Conservation (phyloP, 2,797 vertebrate species). For the Natrix natrix region DNA sequence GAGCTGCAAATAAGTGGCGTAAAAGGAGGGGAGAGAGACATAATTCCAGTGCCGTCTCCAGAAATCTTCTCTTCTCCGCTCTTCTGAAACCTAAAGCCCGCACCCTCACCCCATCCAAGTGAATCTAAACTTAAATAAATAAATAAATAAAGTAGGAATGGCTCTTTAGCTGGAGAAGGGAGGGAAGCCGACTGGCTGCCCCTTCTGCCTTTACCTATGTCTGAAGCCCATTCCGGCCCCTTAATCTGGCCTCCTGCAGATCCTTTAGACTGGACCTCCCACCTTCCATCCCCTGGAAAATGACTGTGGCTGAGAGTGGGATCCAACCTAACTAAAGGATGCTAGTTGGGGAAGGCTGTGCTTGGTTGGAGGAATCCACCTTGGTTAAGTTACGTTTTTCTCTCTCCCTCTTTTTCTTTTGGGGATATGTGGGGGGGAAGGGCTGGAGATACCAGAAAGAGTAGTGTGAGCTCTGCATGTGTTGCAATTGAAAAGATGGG, state of each 20-base stretch:
- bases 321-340: not conserved
- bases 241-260: not conserved
- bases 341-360: not conserved
- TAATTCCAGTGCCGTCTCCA: not conserved
- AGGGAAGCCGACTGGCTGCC: rapidly evolving
- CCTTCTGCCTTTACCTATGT: not conserved
- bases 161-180: not conserved
- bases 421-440: not conserved
- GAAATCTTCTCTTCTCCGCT: not conserved
- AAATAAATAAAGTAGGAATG: not conserved
- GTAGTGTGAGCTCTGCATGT: not conserved
- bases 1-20: not conserved
- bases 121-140: not conserved
- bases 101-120: not conserved
- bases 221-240: not conserved
- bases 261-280: not conserved
- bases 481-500: not conserved
- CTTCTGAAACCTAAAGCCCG: not conserved
- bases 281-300: not conserved
- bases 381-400: not conserved
- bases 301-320: not conserved
- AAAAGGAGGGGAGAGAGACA: not conserved
- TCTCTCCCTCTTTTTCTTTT: not conserved
- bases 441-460: not conserved
- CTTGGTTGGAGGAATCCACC: not conserved